phyloP scores from a whole-genome alignment of 2,797 vertebrate genomes.

The Sebastes cheni region DNA sequence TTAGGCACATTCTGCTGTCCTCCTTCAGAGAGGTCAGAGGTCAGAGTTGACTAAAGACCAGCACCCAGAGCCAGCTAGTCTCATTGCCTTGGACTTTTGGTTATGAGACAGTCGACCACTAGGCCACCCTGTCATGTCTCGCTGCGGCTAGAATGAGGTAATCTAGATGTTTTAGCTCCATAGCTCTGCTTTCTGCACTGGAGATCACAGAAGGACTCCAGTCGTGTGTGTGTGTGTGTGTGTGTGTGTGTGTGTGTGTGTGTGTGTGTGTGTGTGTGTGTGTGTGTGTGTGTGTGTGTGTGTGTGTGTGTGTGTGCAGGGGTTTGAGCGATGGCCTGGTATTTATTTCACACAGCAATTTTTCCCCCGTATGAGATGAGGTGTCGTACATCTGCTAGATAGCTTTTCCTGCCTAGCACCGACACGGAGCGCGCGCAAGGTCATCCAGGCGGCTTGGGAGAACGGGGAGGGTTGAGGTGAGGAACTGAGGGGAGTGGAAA shows the following conservation, averaged over 20 bases:
- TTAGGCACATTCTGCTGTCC: neutral
- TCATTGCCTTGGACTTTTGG: neutral
- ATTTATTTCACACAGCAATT: conserved; percentile 79
- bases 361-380: conserved; percentile 69
- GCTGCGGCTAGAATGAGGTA: neutral
- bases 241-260: neutral
- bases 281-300: neutral
- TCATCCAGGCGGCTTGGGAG: conserved; percentile 62
- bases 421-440: conserved; percentile 63
- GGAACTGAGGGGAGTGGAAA: conserved; percentile 30
- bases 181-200: conserved; percentile 26
- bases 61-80: neutral
- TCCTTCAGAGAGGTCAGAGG: conserved; percentile 13
- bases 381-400: conserved; percentile 78
- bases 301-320: neutral
- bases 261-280: neutral
- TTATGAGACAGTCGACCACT: neutral
- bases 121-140: conserved; percentile 3
- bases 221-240: neutral
- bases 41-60: neutral
- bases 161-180: conserved; percentile 33
- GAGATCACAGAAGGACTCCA: conserved; percentile 45
- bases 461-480: conserved; percentile 46
- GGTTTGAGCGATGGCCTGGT: conserved; percentile 64
- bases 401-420: conserved; percentile 69